These are phyloP conservation scores for Aporophyla lueneburgensis DNA, from an alignment of 2,888 invertebrate genomes.

Conservation along the genomic window DNA sequence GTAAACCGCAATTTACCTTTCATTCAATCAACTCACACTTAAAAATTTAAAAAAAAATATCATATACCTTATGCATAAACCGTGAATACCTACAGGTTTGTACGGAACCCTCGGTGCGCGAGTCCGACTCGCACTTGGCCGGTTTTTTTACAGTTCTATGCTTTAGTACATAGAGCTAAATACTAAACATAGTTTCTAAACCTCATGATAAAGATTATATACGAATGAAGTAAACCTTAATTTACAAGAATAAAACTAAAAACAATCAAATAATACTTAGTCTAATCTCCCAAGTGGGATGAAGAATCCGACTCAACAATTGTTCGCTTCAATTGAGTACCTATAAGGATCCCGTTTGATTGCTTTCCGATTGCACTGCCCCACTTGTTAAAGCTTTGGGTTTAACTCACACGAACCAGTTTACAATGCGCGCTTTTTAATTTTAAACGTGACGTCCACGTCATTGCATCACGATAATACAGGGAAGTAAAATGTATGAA, in stretches of 20 bases:
- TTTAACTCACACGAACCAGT: conserved; percentile 3
- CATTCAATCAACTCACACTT: no score
- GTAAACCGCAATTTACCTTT: no score
- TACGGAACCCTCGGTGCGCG: no score
- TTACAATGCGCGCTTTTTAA: not conserved
- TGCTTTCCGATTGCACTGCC: conserved; percentile 31
- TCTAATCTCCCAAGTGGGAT: conserved; percentile 34
- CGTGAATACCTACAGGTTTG: no score
- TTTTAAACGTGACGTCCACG: not conserved
- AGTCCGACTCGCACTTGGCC: no score
- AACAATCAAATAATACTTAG: conserved; percentile 29
- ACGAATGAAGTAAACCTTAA: no score
- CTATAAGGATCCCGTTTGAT: conserved; percentile 25
- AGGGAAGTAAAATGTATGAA: not conserved
- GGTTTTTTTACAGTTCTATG: no score
- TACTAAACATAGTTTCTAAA: no score
- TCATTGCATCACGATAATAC: not conserved
- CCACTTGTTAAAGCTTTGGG: not conserved
- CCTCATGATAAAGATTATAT: no score
- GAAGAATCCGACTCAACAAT: conserved; percentile 25
- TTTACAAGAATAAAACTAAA: conserved; percentile 8
- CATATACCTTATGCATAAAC: no score
- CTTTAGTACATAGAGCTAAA: no score
- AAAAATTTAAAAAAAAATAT: no score
- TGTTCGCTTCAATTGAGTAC: conserved; percentile 27